Evolutionary conservation across 1,140 invertebrate species (phyloP), one percentile per base, ranked within the genome.

Genomic region (Zaprionus davidi): DNA sequence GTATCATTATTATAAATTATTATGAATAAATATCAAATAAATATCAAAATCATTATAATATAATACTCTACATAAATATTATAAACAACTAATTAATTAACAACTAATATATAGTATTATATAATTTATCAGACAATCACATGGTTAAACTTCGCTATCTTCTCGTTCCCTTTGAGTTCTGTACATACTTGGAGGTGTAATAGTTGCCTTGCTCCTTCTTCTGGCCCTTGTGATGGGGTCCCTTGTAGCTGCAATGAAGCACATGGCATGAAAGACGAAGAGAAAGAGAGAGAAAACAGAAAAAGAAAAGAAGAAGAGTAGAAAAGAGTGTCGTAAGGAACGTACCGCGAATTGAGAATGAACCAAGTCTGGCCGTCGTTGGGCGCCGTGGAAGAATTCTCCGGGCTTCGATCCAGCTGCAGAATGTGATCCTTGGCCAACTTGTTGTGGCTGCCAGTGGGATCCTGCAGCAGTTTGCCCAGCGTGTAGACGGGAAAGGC

Each of bases 281-380:
- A n/a, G 17, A 26, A 11, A 1, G 20, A 22, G 5, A 34, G 2
- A n/a, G 12, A 38, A 5, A 11, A 34, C 1, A n/a, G 12, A 38
- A 5, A 11, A 26, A 17, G 15, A 31, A 36, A 0, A 56, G n/a
- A 13, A 28, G 12, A 5, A 20, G 15, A 34, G 31, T 7, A 34
- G 9, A 9, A 31, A 9, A 31, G 28, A 2, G 7, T 31, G 1
- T 9, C 7, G 7, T 9, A 7, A 31, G 1, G 15, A 11, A 73
- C 90, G 63, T 20, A 92, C 91, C 86, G 82, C 13, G 91, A 92
- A 57, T 92, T 92, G 5, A 91, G 38, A 3, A 92, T 92, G 17
- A 92, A 91, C 91, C 91, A 92, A 20, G 91, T 92, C 41, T 71
- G 77, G 31, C 72, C 17, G n/a, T 51, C 49, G 24, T 57, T 34